Conservation (phyloP, 2,797 vertebrate genomes). For the Rhincodon typus region DNA sequence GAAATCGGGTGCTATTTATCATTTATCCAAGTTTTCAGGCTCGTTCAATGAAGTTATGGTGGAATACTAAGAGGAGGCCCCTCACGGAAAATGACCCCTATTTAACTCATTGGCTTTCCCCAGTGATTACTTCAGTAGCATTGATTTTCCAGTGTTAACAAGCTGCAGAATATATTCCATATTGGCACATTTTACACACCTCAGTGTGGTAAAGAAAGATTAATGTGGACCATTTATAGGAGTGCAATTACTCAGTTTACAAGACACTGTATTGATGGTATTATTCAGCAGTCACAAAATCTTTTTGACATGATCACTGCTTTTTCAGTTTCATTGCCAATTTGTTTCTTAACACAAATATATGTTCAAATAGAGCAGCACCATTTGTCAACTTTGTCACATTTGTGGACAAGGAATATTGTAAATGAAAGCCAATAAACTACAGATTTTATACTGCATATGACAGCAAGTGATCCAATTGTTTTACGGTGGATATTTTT, state of each 20-base stretch:
- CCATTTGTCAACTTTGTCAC: conserved; percentile 69
- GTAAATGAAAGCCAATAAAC: conserved; percentile 68
- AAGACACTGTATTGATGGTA: background rate
- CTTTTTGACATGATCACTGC: conserved; percentile 33
- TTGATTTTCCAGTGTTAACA: background rate
- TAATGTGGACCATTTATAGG: conserved; percentile 17
- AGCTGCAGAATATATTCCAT: background rate
- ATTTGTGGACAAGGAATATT: conserved; percentile 72
- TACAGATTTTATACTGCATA: conserved; percentile 56
- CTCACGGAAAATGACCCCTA: background rate
- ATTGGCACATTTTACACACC: background rate
- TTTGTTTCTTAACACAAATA: conserved; percentile 60
- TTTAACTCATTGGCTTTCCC: background rate
- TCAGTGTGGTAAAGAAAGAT: background rate
- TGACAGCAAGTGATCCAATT: conserved; percentile 59
- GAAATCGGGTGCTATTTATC: background rate
- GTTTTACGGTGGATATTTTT: conserved; percentile 63
- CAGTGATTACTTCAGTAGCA: background rate
- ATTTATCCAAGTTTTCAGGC: background rate
- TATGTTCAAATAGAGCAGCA: conserved; percentile 57
- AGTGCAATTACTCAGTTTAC: conserved; percentile 18
- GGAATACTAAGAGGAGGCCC: background rate
- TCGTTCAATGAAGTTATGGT: background rate
- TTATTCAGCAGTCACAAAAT: conserved; percentile 18
- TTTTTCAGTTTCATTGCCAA: conserved; percentile 54